Base-by-base conservation (phyloP, 2,888 invertebrate genomes). In the Ametastegia equiseti region DNA sequence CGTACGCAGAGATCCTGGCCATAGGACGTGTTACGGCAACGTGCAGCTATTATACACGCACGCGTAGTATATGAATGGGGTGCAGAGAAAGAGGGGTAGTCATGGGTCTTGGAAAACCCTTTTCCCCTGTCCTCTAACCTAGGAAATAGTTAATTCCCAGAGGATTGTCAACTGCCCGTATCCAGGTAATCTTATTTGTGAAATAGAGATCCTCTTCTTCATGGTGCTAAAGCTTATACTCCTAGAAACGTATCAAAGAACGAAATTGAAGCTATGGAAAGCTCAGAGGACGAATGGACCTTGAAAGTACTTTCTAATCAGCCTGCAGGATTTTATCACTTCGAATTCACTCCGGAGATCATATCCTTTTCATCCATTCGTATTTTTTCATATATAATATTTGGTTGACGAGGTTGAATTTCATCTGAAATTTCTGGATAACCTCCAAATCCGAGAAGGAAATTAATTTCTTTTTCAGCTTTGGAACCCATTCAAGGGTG, bases 111-210 rank as follows among this genome's bases (percentile, higher is more conserved):
- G 27, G 47, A 67, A 45, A 45, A 13, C 45, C 42, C 15, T 42
- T 7, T 13, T 7, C 54, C 60, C 27, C 27, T n/a, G 13, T 23
- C 39, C 65, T 11, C 23, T 11, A 7, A 13, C 39, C 45, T 36
- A 73, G 50, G 54, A 50, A 54, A 54, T 36, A 54, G 75, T 36
- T 75, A 75, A 75, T 75, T 75, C 75, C 75, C 75, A 13, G 50
- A 54, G 75, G 75, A 75, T 75, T 75, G 75, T 75, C 75, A 54
- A 75, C 75, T 75, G 75, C 50, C 75, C 75, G 75, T 54, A 54
- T 54, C 54, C 75, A 54, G 75, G 75, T 75, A 75, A 75, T 75
- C 75, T 75, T 75, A 75, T 75, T 75, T 54, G 75, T 36, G 75
- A 50, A 75, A 50, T 36, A 75, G 75, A 36, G 50, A 36, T 54